Percentiles rank a stretch among this genome's conserved stretches.
Conservation (phyloP, 2,888 invertebrate species). For the Esperia sulphurella region DNA sequence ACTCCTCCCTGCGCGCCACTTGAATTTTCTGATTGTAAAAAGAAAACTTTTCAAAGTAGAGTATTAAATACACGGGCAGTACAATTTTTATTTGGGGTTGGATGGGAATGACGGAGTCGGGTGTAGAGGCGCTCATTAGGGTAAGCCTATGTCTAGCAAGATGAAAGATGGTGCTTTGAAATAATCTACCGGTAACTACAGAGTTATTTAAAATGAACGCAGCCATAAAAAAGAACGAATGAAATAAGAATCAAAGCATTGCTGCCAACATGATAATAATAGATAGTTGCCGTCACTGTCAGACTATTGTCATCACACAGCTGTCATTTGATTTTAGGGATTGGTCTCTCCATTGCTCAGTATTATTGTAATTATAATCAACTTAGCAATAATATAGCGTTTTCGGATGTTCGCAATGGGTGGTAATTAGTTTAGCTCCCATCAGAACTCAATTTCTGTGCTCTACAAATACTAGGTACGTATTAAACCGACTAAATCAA, state of each 20-base stretch:
- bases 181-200: neutral
- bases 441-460: conserved; percentile 14
- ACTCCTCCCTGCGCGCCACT: too few relatives aligned
- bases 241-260: neutral
- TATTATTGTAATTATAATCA: neutral
- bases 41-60: too few relatives aligned
- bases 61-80: too few relatives aligned
- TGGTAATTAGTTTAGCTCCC: conserved; percentile 12
- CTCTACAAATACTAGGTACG: conserved; percentile 26
- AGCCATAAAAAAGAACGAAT: neutral
- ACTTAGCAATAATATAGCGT: neutral
- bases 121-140: too few relatives aligned
- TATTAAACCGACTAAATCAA: conserved; percentile 27
- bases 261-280: conserved; percentile 10
- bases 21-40: too few relatives aligned
- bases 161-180: neutral
- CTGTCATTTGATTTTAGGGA: conserved; percentile 8
- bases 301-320: conserved; percentile 9
- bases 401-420: conserved; percentile 23
- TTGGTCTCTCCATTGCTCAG: neutral
- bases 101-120: too few relatives aligned
- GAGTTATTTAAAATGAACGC: neutral
- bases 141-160: too few relatives aligned
- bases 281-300: conserved; percentile 1
- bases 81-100: too few relatives aligned